A percentile compares a stretch with the other conserved stretches of the same genome.
Conservation (phyloP, 2,888 invertebrate genomes). For the Hydrotaea cyrtoneurina region DNA sequence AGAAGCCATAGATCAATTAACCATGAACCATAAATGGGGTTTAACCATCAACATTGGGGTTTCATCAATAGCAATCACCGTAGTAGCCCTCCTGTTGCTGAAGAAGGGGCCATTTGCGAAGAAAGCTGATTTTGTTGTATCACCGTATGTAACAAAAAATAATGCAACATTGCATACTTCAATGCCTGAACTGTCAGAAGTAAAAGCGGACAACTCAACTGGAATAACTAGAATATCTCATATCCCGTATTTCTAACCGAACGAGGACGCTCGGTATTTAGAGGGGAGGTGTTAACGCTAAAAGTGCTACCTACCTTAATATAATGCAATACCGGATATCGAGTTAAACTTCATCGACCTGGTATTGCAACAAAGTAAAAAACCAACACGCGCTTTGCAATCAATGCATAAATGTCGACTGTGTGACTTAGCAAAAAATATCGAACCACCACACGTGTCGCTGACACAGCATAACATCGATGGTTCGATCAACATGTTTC, state of each 20-base stretch:
- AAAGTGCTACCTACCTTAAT: slow-evolving; percentile 10
- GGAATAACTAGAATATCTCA: slow-evolving; percentile 1
- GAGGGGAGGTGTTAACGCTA: slow-evolving; percentile 10
- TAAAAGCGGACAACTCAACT: background rate
- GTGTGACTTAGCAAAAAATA: background rate
- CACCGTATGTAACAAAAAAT: background rate
- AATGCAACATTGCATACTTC: slow-evolving; percentile 22
- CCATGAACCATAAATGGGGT: background rate
- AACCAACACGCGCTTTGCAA: background rate
- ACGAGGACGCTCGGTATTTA: slow-evolving; percentile 29
- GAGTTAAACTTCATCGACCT: background rate
- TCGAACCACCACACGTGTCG: slow-evolving; percentile 6
- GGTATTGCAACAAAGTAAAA: background rate
- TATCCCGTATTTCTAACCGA: slow-evolving; percentile 39
- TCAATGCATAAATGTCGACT: background rate
- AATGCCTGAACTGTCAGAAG: slow-evolving; percentile 40
- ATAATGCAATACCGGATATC: slow-evolving; percentile 5
- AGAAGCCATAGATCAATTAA: slow-evolving; percentile 12
- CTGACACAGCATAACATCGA: background rate
- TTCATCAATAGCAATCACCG: background rate
- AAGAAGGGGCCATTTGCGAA: background rate
- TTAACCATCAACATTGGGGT: slow-evolving; percentile 18
- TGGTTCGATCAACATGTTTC: background rate
- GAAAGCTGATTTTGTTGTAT: background rate
- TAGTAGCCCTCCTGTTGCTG: background rate